phyloP scores from a whole-genome alignment of 1,140 invertebrate species.

The Aphelinus atriplicis region DNA sequence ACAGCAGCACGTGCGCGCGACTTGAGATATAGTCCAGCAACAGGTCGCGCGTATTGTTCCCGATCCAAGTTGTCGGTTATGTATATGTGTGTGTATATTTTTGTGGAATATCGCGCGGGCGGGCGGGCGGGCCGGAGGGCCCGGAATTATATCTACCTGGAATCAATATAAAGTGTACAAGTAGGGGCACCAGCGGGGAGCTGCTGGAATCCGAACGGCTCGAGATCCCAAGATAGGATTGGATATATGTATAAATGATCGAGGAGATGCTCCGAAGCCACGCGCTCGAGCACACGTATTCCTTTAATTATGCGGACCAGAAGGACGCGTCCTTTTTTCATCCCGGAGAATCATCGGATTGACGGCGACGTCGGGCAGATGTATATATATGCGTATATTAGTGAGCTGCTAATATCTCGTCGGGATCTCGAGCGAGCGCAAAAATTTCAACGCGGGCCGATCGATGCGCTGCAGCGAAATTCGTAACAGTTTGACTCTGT shows the following conservation, averaged over 20 bases:
- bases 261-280: constrained; percentile 13
- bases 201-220: constrained; percentile 33
- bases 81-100: no score
- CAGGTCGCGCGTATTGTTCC: background rate
- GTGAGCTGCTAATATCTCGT: background rate
- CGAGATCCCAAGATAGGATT: constrained; percentile 36
- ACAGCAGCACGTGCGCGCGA: background rate
- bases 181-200: constrained; percentile 11
- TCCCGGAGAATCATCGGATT: background rate
- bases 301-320: constrained; percentile 33
- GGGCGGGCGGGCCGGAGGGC: background rate
- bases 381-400: background rate
- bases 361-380: background rate
- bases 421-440: background rate
- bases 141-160: constrained; percentile 26
- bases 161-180: constrained; percentile 29
- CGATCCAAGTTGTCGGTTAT: no score
- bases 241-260: constrained; percentile 31
- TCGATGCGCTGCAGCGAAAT: no score
- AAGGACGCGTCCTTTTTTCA: background rate
- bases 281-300: constrained; percentile 27
- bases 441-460: no score
- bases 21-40: constrained; percentile 11
- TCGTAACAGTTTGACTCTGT: no score
- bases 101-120: background rate